Percentiles rank a stretch among this genome's conserved stretches.
Evolutionary conservation across 2,888 invertebrate species (phyloP).

Genomic region (Nebria brevicollis): DNA sequence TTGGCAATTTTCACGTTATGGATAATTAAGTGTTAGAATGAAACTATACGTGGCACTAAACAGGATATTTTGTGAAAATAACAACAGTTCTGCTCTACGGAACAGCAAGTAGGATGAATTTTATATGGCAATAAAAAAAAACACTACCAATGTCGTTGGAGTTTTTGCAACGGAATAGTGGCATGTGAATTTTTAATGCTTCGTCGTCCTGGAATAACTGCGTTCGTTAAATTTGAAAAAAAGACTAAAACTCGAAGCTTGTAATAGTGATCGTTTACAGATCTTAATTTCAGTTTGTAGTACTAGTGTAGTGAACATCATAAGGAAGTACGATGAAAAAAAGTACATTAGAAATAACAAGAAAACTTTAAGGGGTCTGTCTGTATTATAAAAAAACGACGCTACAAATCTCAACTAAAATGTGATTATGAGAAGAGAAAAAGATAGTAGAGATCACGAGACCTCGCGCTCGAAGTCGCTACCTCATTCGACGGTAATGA

Average conservation of each 20-base stretch:
- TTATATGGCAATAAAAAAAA: background rate
- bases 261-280: background rate
- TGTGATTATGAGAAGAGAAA: slow-evolving; percentile 33
- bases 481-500: slow-evolving; percentile 8
- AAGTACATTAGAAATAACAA: slow-evolving; percentile 46
- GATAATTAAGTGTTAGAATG: background rate
- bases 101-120: background rate
- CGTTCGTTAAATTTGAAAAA: background rate
- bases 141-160: background rate
- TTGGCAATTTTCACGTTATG: background rate
- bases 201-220: background rate
- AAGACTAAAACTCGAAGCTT: background rate
- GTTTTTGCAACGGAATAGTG: background rate
- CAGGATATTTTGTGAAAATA: background rate
- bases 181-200: background rate
- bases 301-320: slow-evolving; percentile 12
- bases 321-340: slow-evolving; percentile 31
- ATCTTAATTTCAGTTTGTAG: slow-evolving; percentile 23
- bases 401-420: slow-evolving; percentile 44
- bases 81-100: background rate
- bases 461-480: background rate
- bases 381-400: slow-evolving; percentile 40
- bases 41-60: background rate
- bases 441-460: slow-evolving; percentile 9
- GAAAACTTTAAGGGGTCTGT: slow-evolving; percentile 39